Conservation (phyloP, 2,888 invertebrate genomes). For the Drosophila vallismaia region DNA sequence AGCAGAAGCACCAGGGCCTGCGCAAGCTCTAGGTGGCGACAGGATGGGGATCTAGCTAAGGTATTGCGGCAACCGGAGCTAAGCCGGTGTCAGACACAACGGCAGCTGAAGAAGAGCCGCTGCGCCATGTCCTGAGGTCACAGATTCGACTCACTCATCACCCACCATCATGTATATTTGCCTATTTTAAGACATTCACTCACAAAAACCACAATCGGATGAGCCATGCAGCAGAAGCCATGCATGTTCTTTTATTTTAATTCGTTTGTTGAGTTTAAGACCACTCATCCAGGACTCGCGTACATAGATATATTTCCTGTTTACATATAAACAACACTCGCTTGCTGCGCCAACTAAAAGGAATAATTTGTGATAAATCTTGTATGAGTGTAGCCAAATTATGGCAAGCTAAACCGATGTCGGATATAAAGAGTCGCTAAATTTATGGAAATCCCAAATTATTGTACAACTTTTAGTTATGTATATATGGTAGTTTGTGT, state of each 20-base stretch:
- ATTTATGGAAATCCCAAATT: conserved; percentile 38
- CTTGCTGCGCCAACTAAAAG: conserved; percentile 60
- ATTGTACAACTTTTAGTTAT: conserved; percentile 24
- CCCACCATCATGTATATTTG: conserved; percentile 46
- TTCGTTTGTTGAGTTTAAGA: conserved; percentile 10
- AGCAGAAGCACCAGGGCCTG: conserved; percentile 68
- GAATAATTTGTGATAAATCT: conserved; percentile 70
- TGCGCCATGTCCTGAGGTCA: conserved; percentile 22
- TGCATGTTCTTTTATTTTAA: conserved; percentile 15
- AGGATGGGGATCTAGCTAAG: conserved; percentile 5
- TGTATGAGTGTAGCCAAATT: conserved; percentile 32
- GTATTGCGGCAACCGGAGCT: not conserved
- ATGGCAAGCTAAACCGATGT: conserved; percentile 4
- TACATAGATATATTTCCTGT: conserved; percentile 22
- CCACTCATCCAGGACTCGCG: conserved; percentile 21
- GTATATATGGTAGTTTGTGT: conserved; percentile 34
- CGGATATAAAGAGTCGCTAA: conserved; percentile 7
- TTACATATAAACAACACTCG: conserved; percentile 27
- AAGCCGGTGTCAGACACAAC: conserved; percentile 1
- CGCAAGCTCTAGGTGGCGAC: conserved; percentile 70
- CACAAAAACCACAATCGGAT: conserved; percentile 13
- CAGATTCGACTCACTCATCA: conserved; percentile 12
- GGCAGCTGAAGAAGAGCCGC: conserved; percentile 12
- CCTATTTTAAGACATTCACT: conserved; percentile 39
- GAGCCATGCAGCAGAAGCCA: conserved; percentile 16